Evolutionary conservation across 2,797 vertebrate species (phyloP).

Genomic region (Sebastes diaconus): DNA sequence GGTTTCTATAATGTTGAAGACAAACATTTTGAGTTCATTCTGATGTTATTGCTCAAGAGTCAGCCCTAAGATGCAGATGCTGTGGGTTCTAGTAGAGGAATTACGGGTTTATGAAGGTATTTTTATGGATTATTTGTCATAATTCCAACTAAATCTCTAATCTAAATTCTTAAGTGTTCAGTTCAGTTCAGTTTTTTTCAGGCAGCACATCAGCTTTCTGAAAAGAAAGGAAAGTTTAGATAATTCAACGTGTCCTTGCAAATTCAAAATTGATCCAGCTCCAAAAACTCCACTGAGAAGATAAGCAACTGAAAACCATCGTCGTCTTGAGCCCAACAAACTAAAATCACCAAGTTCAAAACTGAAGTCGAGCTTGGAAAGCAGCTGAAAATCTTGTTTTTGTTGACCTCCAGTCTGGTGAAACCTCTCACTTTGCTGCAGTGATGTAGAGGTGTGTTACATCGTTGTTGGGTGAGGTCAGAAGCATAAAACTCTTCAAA

Average conservation of each 20-base stretch:
- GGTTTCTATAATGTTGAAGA: neutral
- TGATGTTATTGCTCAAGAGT: neutral
- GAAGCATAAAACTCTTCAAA: no score
- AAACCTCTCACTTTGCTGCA: neutral
- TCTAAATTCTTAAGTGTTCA: neutral
- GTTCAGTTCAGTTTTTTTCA: neutral
- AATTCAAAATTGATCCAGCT: neutral
- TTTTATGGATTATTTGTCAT: neutral
- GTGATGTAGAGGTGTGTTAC: neutral
- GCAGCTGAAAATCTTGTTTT: neutral
- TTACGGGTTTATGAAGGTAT: no score
- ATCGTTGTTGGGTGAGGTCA: neutral
- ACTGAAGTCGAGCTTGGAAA: neutral
- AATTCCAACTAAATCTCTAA: neutral
- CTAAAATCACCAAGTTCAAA: neutral
- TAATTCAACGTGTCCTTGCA: fast-evolving
- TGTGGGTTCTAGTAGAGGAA: no score
- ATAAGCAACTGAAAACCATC: neutral
- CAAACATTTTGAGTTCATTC: neutral
- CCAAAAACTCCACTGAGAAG: neutral
- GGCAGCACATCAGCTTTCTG: neutral
- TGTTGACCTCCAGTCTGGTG: neutral
- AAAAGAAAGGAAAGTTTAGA: neutral
- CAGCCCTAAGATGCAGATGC: neutral
- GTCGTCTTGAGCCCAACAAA: neutral